These are phyloP conservation scores for Nomada lathburiana DNA, from an alignment of 2,888 invertebrate genomes.

Conservation along the genomic window DNA sequence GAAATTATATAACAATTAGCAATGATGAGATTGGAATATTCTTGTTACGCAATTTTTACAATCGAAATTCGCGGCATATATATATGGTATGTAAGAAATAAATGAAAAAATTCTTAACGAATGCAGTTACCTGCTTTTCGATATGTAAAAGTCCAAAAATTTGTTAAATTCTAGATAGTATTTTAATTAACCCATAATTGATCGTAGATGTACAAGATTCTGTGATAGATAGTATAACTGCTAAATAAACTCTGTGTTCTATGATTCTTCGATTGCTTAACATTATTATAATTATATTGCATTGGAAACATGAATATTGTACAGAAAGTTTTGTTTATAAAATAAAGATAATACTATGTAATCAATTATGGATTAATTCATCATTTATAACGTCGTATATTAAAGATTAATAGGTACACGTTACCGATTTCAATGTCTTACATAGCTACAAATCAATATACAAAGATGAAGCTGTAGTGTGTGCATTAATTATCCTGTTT, in stretches of 20 bases:
- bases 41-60: slow-evolving; percentile 40
- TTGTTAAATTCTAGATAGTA: slow-evolving; percentile 68
- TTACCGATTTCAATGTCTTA: slow-evolving; percentile 67
- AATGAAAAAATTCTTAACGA: slow-evolving; percentile 49
- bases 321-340: slow-evolving; percentile 32
- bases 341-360: slow-evolving; percentile 44
- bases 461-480: slow-evolving; percentile 67
- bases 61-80: slow-evolving; percentile 39
- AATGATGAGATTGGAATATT: slow-evolving; percentile 63
- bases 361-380: slow-evolving; percentile 59
- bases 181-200: slow-evolving; percentile 51
- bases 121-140: slow-evolving; percentile 73
- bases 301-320: slow-evolving; percentile 34
- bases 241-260: slow-evolving; percentile 44
- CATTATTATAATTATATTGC: slow-evolving; percentile 39
- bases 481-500: slow-evolving; percentile 66
- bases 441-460: slow-evolving; percentile 66
- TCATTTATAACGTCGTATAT: slow-evolving; percentile 51
- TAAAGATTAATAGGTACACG: slow-evolving; percentile 61
- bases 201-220: slow-evolving; percentile 28
- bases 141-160: slow-evolving; percentile 77
- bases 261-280: slow-evolving; percentile 34
- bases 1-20: slow-evolving; percentile 45
- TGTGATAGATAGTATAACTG: slow-evolving; percentile 28
- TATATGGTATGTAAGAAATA: slow-evolving; percentile 27